A percentile compares a stretch with the other conserved stretches of the same genome.
These are phyloP conservation scores for Odontesthes bonariensis DNA, from an alignment of 2,113 vertebrate genomes.

Conservation along the genomic window DNA sequence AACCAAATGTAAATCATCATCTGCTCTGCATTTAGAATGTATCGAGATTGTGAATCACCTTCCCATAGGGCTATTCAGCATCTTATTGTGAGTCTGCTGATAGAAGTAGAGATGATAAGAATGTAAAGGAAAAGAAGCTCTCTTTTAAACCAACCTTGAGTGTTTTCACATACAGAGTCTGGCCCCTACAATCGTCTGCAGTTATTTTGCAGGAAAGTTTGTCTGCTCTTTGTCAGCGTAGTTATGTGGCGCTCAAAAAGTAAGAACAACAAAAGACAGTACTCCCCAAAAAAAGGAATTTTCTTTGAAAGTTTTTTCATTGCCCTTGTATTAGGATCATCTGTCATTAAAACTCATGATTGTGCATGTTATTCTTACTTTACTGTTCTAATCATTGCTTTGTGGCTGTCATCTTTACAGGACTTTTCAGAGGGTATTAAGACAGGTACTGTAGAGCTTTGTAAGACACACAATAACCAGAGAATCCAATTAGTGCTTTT, in stretches of 20 bases:
- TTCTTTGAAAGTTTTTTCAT: background rate
- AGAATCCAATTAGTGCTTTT: slow-evolving; percentile 76
- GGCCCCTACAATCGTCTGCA: background rate
- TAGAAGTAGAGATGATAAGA: slow-evolving; percentile 59
- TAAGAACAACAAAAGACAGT: background rate
- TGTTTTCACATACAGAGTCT: slow-evolving; percentile 22
- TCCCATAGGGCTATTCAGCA: slow-evolving; percentile 51
- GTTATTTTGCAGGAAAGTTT: slow-evolving; percentile 21
- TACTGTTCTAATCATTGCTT: background rate
- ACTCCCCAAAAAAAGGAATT: background rate
- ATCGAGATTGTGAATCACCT: slow-evolving; percentile 61
- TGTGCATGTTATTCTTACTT: background rate
- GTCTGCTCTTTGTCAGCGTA: slow-evolving; percentile 15
- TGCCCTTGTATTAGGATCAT: background rate
- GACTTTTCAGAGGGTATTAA: background rate
- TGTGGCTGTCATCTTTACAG: background rate
- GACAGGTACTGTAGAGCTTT: background rate
- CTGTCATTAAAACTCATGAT: background rate
- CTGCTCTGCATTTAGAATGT: slow-evolving; percentile 45
- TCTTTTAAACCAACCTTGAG: slow-evolving; percentile 51
- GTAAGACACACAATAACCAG: slow-evolving; percentile 63
- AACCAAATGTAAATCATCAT: slow-evolving; percentile 53
- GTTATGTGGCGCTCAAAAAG: background rate
- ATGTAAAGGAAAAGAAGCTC: slow-evolving; percentile 32
- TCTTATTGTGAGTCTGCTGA: slow-evolving; percentile 50